Base-by-base conservation (phyloP, 2,113 vertebrate genomes). In the Pteruthius melanotis region DNA sequence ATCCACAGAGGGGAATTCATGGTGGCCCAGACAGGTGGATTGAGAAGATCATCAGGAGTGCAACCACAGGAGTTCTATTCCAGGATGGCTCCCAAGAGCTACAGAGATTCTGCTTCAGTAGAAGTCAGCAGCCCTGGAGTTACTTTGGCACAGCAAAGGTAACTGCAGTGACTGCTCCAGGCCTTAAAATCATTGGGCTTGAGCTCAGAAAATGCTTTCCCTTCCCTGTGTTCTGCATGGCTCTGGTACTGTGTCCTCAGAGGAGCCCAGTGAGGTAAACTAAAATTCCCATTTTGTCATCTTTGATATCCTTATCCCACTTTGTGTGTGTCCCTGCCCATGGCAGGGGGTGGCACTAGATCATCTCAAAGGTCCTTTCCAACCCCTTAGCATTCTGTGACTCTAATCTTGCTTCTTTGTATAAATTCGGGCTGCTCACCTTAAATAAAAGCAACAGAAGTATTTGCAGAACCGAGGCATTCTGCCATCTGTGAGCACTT, bases 321-420 rank as follows among this genome's bases (percentile, higher is more conserved):
- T 45, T 59, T 2, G 61, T 57, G 21, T 33, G 2, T 5, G 31
- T 64, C 49, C 40, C 40, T 79, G 75, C 30, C 47, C 24, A 0
- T 39, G 74, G 54, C 63, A 61, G 33, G 47, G 45, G 24, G 24
- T 71, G 40, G 42, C 50, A 33, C 18, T 9, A 7, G 10, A 28
- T 65, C 27, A 33, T 16, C 27, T 6, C 16, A 5, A 23, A 59
- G 27, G 8, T 44, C 33, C 60, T 50, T 50, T 39, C 59, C 59
- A 65, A 19, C 8, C 59, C 9, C 10, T 44, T 44, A 2, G 11
- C 11, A 6, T 18, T 15, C 1, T 4, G 1, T 44, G 8, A 8
- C 28, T 50, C 50, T 30, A 6, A n/a, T 42, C 57, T 19, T 71
- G 0, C 57, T 81, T 61, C n/a, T 78, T 81, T 63, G 2, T 30